These are phyloP conservation scores for Aurelia sp. DNA, from an alignment of 30 jellyfish, hydroid and myxozoan genomes.

Conservation along the genomic window DNA sequence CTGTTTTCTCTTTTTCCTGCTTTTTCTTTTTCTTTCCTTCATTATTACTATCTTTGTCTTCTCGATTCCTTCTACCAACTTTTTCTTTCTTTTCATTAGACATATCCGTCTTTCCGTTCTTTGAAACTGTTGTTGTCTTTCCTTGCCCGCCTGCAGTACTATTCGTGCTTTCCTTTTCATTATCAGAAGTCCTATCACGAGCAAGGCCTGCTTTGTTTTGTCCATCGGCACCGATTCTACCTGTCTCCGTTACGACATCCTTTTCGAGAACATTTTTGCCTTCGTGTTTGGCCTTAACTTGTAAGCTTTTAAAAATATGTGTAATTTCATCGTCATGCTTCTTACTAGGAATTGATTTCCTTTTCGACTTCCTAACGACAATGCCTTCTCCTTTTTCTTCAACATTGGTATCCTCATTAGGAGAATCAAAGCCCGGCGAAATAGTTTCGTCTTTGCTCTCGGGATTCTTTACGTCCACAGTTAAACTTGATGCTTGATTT, in stretches of 20 bases:
- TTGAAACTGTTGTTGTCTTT: background rate
- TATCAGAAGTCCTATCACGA: too few species aligned
- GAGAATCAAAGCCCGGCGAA: background rate
- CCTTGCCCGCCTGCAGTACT: background rate
- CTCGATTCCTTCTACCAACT: background rate
- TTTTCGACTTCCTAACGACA: background rate
- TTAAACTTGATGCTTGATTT: too few species aligned
- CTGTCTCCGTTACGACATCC: too few species aligned
- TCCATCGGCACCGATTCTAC: too few species aligned
- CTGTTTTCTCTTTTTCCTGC: background rate
- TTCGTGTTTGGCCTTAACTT: too few species aligned
- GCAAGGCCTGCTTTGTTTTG: too few species aligned
- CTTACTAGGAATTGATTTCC: slow-evolving; percentile 3
- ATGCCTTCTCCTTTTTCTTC: background rate
- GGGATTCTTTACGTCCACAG: too few species aligned
- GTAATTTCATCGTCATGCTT: background rate
- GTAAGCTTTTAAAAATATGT: too few species aligned
- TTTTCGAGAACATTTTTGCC: too few species aligned
- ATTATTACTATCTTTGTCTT: background rate
- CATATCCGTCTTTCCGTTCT: background rate
- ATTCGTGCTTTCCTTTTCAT: background rate
- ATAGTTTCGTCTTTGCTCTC: too few species aligned
- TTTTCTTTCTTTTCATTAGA: background rate
- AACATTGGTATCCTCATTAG: background rate
- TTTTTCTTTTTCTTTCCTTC: slow-evolving; percentile 15